Conservation (phyloP, 2,113 vertebrate genomes). For the human (Homo sapiens) region DNA sequence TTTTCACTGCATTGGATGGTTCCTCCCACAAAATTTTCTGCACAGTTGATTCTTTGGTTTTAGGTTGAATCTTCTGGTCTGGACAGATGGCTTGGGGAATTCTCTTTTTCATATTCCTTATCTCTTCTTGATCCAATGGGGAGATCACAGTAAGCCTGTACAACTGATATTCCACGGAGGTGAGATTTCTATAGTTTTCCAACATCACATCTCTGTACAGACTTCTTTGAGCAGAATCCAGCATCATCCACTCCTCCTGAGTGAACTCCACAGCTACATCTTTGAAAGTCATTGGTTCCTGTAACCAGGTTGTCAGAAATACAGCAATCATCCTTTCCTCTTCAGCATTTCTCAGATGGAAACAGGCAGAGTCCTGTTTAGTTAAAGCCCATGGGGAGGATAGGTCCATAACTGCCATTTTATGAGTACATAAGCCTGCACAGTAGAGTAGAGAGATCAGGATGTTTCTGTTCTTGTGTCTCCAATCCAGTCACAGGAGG, state of each 20-base stretch:
- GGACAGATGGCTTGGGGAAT: neutral
- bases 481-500: neutral
- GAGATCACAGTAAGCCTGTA: neutral
- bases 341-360: neutral
- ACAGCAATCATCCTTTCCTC: neutral
- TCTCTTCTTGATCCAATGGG: neutral
- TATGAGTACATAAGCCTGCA: neutral
- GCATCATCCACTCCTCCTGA: slow-evolving; percentile 40
- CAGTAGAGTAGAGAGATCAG: neutral
- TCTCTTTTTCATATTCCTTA: neutral
- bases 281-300: neutral
- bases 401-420: neutral
- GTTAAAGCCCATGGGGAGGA: neutral
- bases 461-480: neutral
- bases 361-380: neutral
- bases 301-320: neutral
- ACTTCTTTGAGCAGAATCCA: neutral
- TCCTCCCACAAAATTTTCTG: neutral
- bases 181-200: slow-evolving; percentile 55
- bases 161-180: neutral
- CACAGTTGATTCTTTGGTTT: neutral
- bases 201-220: slow-evolving; percentile 48
- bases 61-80: neutral
- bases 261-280: slow-evolving; percentile 28
- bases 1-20: neutral